phyloP scores from a whole-genome alignment of 2,797 vertebrate species.

The Enteromius anoplus region DNA sequence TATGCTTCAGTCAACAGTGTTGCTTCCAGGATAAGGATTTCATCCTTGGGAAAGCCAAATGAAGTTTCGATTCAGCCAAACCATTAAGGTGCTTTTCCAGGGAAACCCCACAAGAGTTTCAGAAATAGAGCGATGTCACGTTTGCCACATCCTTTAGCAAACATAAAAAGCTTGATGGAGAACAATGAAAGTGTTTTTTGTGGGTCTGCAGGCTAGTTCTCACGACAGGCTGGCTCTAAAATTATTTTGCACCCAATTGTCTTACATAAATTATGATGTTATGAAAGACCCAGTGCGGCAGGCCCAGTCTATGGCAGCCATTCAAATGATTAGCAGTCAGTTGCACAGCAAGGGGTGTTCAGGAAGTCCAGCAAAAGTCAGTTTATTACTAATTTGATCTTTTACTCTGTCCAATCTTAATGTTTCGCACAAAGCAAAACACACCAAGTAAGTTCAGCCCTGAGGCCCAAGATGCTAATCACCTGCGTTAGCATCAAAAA shows the following conservation, averaged over 20 bases:
- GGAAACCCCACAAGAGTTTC: conserved; percentile 42
- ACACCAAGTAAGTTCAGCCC: neutral
- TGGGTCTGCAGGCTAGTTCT: conserved; percentile 2
- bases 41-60: conserved; percentile 33
- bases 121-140: conserved; percentile 41
- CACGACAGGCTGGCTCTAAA: neutral
- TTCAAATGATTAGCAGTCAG: neutral
- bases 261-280: neutral
- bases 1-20: neutral
- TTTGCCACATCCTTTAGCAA: conserved; percentile 13
- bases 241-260: neutral
- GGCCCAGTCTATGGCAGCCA: neutral
- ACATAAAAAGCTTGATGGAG: conserved; percentile 1
- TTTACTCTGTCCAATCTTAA: neutral
- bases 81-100: conserved; percentile 32
- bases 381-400: neutral
- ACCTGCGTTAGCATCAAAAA: neutral
- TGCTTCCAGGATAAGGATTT: neutral
- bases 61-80: neutral
- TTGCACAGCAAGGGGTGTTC: neutral
- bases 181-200: conserved; percentile 32
- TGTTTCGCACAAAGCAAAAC: neutral
- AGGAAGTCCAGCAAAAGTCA: conserved; percentile 26
- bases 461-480: neutral
- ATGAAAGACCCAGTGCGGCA: neutral